phyloP scores from a whole-genome alignment of 2,797 vertebrate genomes.

The Hippoglossus hippoglossus region DNA sequence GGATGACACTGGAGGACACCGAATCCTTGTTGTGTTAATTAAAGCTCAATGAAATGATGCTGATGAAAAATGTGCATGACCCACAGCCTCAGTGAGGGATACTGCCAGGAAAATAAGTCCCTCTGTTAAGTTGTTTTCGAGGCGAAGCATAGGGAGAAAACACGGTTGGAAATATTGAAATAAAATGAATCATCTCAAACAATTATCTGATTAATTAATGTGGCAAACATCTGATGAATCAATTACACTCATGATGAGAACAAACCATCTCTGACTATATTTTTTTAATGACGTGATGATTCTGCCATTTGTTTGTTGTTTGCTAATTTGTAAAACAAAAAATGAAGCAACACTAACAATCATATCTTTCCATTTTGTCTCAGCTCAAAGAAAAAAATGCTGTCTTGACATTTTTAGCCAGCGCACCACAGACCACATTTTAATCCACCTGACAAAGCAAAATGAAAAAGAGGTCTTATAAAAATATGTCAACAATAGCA shows the following conservation, averaged over 20 bases:
- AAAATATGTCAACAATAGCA: constrained; percentile 61
- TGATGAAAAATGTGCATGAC: constrained; percentile 67
- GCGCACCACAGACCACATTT: constrained; percentile 33
- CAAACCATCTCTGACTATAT: constrained; percentile 6
- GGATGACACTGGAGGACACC: constrained; percentile 66
- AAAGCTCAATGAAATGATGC: constrained; percentile 68
- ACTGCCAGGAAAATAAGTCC: constrained; percentile 38
- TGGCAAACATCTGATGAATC: constrained; percentile 41
- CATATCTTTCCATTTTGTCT: background rate
- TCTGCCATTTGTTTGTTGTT: background rate
- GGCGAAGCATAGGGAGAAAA: constrained; percentile 5
- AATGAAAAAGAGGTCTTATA: constrained; percentile 29
- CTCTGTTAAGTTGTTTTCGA: constrained; percentile 40
- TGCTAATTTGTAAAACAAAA: background rate
- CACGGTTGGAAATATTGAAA: constrained; percentile 25
- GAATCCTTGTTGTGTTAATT: constrained; percentile 73
- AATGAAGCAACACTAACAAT: constrained; percentile 3
- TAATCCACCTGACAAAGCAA: constrained; percentile 35
- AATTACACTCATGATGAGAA: constrained; percentile 11
- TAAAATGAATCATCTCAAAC: constrained; percentile 26
- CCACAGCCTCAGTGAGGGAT: constrained; percentile 44
- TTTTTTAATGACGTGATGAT: background rate
- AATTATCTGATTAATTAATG: constrained; percentile 48
- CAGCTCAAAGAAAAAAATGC: constrained; percentile 16
- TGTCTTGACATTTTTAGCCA: constrained; percentile 37